Conservation (phyloP, 2,888 invertebrate species). For the Apamea epomidion region DNA sequence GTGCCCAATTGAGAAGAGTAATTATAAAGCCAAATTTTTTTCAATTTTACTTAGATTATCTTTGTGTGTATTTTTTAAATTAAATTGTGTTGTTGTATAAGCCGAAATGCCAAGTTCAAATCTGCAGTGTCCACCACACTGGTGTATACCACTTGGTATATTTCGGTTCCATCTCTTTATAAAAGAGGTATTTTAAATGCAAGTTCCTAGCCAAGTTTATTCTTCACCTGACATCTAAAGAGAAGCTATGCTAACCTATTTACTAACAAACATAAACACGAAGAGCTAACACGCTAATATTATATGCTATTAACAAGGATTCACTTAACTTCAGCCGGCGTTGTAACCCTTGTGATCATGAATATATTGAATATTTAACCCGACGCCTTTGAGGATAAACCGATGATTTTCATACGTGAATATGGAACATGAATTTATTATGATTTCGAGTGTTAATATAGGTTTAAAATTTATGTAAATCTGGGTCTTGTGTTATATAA, state of each 20-base stretch:
- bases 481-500: neutral
- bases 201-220: neutral
- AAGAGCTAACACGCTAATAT: slow-evolving; percentile 17
- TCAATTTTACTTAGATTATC: slow-evolving; percentile 15
- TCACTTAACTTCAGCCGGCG: slow-evolving; percentile 7
- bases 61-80: slow-evolving; percentile 3
- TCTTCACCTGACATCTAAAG: neutral
- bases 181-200: neutral
- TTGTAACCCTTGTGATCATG: slow-evolving; percentile 46
- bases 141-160: too few species aligned
- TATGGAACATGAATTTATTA: slow-evolving; percentile 56
- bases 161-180: neutral
- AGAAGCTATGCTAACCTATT: neutral
- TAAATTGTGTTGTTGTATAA: too few species aligned
- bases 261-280: neutral
- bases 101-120: too few species aligned
- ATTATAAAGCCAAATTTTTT: slow-evolving; percentile 14
- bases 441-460: slow-evolving; percentile 22
- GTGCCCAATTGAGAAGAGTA: slow-evolving; percentile 6
- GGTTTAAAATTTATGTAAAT: slow-evolving; percentile 48
- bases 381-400: slow-evolving; percentile 51
- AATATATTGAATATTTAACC: slow-evolving; percentile 60
- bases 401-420: slow-evolving; percentile 57
- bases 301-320: slow-evolving; percentile 12
- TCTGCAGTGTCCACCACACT: too few species aligned